phyloP scores from a whole-genome alignment of 2,113 vertebrate genomes.

The Argyrosomus japonicus region DNA sequence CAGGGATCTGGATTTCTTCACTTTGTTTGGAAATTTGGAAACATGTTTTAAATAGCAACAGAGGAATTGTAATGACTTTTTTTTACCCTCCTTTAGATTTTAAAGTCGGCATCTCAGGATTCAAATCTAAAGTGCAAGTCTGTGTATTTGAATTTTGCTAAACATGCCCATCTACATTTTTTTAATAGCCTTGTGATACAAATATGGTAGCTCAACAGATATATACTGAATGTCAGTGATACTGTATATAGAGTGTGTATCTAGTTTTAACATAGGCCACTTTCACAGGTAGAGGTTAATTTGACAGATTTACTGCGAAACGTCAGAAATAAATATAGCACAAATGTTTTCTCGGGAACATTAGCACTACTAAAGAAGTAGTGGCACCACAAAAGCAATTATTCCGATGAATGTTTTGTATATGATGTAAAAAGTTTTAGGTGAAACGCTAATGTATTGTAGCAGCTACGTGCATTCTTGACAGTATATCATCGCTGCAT shows the following conservation, averaged over 20 bases:
- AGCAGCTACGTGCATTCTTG: constrained; percentile 55
- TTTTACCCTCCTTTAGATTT: constrained; percentile 22
- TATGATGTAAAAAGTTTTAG: constrained; percentile 85
- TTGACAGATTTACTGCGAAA: constrained; percentile 56
- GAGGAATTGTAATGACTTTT: constrained; percentile 30
- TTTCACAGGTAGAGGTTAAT: constrained; percentile 58
- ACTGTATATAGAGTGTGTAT: constrained; percentile 71
- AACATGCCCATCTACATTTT: constrained; percentile 34
- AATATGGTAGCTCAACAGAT: constrained; percentile 44
- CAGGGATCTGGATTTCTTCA: constrained; percentile 23
- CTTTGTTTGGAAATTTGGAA: constrained; percentile 39
- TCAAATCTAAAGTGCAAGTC: constrained; percentile 41
- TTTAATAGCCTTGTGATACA: constrained; percentile 44
- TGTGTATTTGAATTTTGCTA: constrained; percentile 37
- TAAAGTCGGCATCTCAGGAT: constrained; percentile 41
- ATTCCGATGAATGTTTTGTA: constrained; percentile 81
- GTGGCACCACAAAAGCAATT: constrained; percentile 80
- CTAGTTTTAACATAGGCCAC: constrained; percentile 76
- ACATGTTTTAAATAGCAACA: constrained; percentile 17
- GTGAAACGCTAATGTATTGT: constrained; percentile 70
- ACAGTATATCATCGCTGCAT: constrained; percentile 35
- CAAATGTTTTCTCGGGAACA: constrained; percentile 71
- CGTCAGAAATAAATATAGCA: constrained; percentile 69
- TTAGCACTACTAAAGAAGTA: constrained; percentile 76
- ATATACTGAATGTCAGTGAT: constrained; percentile 62